Evolutionary conservation across 2,797 vertebrate genomes (phyloP).

Genomic region (Erpetoichthys calabaricus): DNA sequence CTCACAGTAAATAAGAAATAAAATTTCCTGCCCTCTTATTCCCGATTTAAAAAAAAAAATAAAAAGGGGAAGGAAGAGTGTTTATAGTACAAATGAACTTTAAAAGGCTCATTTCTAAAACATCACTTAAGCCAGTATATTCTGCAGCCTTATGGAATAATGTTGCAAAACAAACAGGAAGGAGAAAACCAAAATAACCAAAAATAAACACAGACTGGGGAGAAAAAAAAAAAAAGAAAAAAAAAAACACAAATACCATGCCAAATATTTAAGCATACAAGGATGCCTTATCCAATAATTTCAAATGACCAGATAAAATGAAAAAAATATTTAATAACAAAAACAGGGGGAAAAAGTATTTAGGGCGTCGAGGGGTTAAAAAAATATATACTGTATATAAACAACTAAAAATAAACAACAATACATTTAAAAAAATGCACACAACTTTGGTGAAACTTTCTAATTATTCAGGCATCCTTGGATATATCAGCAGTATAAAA

Average conservation of each 20-base stretch:
- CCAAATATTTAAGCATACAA: constrained; percentile 34
- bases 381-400: constrained; percentile 17
- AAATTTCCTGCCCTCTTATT: constrained; percentile 80
- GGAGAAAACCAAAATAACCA: not conserved
- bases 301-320: constrained; percentile 14
- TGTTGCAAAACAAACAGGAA: constrained; percentile 21
- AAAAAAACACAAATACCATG: constrained; percentile 12
- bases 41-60: constrained; percentile 60
- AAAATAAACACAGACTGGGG: constrained; percentile 5
- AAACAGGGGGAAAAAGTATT: no score
- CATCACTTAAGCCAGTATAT: constrained; percentile 76
- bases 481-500: constrained; percentile 54
- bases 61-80: constrained; percentile 19
- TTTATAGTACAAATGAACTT: constrained; percentile 27
- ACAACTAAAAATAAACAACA: constrained; percentile 8
- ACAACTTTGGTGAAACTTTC: constrained; percentile 14
- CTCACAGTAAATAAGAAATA: constrained; percentile 75
- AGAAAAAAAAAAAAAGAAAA: no score
- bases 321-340: constrained; percentile 1
- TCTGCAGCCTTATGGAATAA: constrained; percentile 99
- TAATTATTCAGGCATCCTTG: constrained; percentile 50
- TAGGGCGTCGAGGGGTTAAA: not conserved
- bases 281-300: constrained; percentile 39
- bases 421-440: constrained; percentile 12
- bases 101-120: constrained; percentile 50